Evolutionary conservation across 1,140 invertebrate genomes (phyloP), one percentile per base, ranked within the genome.

Genomic region (Zaprionus lachaisei): DNA sequence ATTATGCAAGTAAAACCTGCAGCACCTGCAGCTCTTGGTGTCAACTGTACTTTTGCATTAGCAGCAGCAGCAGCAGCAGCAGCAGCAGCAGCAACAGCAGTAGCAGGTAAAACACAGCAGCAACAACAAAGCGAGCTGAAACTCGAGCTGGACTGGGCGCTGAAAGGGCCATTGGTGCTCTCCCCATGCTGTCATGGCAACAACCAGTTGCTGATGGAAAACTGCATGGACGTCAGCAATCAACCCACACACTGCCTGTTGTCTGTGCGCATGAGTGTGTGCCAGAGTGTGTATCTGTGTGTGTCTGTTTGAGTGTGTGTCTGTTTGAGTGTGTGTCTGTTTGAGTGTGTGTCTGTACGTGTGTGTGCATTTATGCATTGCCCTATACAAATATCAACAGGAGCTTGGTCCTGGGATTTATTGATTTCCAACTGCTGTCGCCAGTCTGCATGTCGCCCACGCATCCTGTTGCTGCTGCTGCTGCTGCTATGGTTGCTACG

Each of bases 401-500:
- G 85, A 84, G 81, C 81, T 77, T 38, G 74, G 85, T 76, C 85
- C 84, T 89, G 85, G 84, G 84, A 89, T 89, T 89, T 89, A 89
- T 87, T 87, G 84, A 87, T 87, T 87, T 74, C 74, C 70, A 72
- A 28, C 62, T 72, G 70, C 57, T 67, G 74, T 58, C 31, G 70
- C 51, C 49, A 28, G 47, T 64, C 61, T 20, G 31, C 22, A 22
- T 51, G 67, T 71, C 54, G 68, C 65, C 71, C 75, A 68, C 72
- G 66, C 73, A 57, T 78, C 78, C 78, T 69, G 66, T 79, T 55
- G 24, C 69, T 65, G 26, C 28, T 54, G 65, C 62, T 37, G 57
- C 47, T 70, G 65, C 62, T 51, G 51, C 37, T 62, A 54, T 38
- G 66, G 72, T 51, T 54, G 54, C 38, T 62, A 28, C 44, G 61